Evolutionary conservation across 2,113 vertebrate genomes (phyloP), one percentile per base, ranked within the genome.

Genomic region (Notechis scutatus): DNA sequence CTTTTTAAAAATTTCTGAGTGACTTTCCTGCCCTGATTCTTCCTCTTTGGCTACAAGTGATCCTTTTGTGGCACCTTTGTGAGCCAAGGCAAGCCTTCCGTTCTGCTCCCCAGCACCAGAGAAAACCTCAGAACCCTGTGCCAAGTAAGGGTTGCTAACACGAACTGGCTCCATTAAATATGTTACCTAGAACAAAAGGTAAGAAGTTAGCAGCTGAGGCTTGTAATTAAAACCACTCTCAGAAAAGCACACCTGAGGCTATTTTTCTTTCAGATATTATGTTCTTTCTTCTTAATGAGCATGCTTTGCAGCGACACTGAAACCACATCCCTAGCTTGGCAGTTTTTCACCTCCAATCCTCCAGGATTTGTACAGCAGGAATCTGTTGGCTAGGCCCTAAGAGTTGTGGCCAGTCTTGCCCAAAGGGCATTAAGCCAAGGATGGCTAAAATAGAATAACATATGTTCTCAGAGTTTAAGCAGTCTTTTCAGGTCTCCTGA

Each of bases 101-200:
- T 93, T 95, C 93, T 94, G 91, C 85, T 96, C 93, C 86, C 88
- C 94, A 5, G 92, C 92, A 92, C 81, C 95, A 96, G 93, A 93
- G 15, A 50, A 93, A 95, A 89, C 64, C 87, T 94, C 86, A 57
- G 0, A 92, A 93, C 92, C 91, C 93, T 96, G 95, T 0, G 55
- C 89, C 94, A 96, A 94, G 50, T 96, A 94, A 57, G 91, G 94
- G 93, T 47, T 96, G 95, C 97, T 95, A 96, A 98, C 97, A 94
- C n/a, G 26, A 91, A 97, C 95, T 45, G 95, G 96, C 92, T 97
- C 97, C 97, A 98, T 95, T 96, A 98, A 97, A 94, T 98, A 97
- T 94, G 97, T 97, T 94, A 98, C 97, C 98, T 98, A 95, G 59
- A 97, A 97, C 92, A 95, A 18, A 90, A 39, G 94, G 47, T 93